phyloP scores from a whole-genome alignment of 2,797 vertebrate genomes.

The Carcharodon carcharias region DNA sequence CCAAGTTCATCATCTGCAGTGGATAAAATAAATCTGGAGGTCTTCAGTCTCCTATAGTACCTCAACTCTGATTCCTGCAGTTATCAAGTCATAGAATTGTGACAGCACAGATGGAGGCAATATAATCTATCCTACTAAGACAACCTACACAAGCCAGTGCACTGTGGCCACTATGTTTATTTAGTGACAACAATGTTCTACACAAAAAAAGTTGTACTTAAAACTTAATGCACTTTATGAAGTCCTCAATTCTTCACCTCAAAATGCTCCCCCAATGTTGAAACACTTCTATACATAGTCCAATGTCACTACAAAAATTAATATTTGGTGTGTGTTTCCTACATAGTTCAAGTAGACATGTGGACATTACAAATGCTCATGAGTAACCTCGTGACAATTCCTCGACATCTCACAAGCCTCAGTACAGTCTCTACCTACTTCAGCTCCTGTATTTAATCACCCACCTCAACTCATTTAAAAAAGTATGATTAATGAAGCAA shows the following conservation, averaged over 20 bases:
- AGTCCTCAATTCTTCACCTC: background rate
- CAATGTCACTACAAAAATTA: background rate
- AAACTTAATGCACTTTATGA: background rate
- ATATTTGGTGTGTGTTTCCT: background rate
- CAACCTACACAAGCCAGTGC: background rate
- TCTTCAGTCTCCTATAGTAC: background rate
- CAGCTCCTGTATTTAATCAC: background rate
- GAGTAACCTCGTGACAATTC: background rate
- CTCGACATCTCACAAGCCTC: background rate
- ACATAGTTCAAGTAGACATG: background rate
- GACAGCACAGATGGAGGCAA: background rate
- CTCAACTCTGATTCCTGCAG: background rate
- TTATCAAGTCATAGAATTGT: background rate
- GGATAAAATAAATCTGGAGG: background rate
- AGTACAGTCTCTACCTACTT: background rate
- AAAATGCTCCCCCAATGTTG: background rate
- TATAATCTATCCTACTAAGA: background rate
- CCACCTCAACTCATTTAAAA: background rate
- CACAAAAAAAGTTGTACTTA: background rate
- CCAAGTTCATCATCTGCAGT: background rate
- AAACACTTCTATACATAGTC: background rate
- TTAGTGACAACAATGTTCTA: background rate
- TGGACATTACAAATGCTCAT: background rate
- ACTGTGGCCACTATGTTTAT: background rate
- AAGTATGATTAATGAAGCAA: background rate